phyloP scores from a whole-genome alignment of 2,113 vertebrate genomes.

The Sapayoa aenigma region DNA sequence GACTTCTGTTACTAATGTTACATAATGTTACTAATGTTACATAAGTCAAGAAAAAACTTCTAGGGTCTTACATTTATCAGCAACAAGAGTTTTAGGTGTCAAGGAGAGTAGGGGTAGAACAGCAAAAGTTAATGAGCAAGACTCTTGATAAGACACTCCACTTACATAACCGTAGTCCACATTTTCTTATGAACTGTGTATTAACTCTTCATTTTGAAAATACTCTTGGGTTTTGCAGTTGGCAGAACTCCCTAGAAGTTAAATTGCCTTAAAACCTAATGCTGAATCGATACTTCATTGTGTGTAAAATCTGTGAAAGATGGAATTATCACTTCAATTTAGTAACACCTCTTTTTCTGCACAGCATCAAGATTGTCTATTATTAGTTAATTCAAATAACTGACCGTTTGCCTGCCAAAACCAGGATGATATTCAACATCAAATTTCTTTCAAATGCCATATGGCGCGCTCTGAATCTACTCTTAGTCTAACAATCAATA shows the following conservation, averaged over 20 bases:
- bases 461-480: background rate
- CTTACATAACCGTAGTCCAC: background rate
- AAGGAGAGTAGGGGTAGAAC: background rate
- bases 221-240: background rate
- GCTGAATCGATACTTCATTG: background rate
- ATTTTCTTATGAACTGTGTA: background rate
- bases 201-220: background rate
- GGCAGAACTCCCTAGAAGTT: background rate
- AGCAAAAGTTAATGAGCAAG: background rate
- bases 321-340: background rate
- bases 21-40: too few species aligned
- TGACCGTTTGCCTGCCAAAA: slow-evolving; percentile 16
- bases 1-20: too few species aligned
- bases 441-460: slow-evolving; percentile 8
- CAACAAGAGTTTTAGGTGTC: background rate
- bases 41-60: background rate
- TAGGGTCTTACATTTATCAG: background rate
- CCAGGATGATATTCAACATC: slow-evolving; percentile 6
- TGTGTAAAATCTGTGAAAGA: background rate
- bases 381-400: slow-evolving; percentile 5
- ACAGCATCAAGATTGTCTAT: background rate
- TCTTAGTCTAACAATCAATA: background rate
- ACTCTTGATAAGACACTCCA: background rate
- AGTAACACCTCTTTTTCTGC: background rate
- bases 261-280: background rate